Evolutionary conservation across 2,888 invertebrate genomes (phyloP).

Genomic region (Parochlus steinenii): DNA sequence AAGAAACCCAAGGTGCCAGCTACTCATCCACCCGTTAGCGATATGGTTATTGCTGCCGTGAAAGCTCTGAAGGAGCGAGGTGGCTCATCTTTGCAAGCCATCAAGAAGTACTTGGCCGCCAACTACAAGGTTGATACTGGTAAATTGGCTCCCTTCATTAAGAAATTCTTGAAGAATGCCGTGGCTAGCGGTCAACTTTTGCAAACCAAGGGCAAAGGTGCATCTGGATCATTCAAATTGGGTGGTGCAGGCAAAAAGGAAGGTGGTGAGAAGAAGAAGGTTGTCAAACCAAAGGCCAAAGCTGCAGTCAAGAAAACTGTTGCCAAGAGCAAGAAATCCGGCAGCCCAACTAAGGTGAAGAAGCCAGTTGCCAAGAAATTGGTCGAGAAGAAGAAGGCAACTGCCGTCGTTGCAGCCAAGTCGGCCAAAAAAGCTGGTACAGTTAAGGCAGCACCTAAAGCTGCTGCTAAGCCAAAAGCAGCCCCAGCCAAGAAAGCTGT

Average conservation of each 20-base stretch:
- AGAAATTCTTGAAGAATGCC: conserved; percentile 38
- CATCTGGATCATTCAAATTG: conserved; percentile 34
- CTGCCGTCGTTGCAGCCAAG: neutral
- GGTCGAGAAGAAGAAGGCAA: neutral
- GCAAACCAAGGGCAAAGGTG: conserved; percentile 39
- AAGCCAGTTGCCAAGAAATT: neutral
- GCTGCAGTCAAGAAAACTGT: neutral
- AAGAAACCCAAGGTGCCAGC: conserved; percentile 27
- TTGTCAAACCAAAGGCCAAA: neutral
- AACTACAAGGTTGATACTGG: conserved; percentile 42
- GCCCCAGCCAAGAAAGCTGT: neutral
- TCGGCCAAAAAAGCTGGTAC: no score
- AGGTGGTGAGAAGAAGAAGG: neutral
- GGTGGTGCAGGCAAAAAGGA: conserved; percentile 15
- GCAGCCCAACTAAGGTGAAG: neutral
- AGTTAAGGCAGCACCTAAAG: no score
- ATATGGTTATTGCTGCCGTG: conserved; percentile 42
- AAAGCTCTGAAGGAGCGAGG: conserved; percentile 35
- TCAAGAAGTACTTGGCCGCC: conserved; percentile 44
- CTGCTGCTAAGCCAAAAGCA: no score
- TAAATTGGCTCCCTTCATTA: conserved; percentile 40
- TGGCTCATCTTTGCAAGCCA: conserved; percentile 38
- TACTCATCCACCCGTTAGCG: conserved; percentile 33
- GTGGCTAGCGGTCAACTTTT: conserved; percentile 36
- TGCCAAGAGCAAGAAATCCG: neutral